Conservation (phyloP, 92 coral and sea anemone genomes). For the Bergia puertoricense region DNA sequence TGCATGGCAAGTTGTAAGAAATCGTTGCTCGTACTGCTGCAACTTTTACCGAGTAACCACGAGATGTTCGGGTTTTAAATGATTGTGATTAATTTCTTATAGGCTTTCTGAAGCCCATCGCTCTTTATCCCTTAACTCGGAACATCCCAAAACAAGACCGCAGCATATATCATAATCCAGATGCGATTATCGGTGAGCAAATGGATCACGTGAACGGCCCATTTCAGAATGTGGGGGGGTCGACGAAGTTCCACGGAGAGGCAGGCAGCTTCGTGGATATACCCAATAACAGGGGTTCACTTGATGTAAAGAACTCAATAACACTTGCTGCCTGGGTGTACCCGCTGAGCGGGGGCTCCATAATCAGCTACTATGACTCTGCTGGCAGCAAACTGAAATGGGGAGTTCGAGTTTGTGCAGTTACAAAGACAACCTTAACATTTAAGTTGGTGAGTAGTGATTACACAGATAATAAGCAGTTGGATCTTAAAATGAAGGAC, state of each 20-base stretch:
- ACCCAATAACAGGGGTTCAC: conserved; percentile 29
- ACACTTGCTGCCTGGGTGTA: conserved; percentile 31
- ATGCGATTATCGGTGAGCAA: not conserved
- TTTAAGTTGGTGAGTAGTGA: conserved; percentile 36
- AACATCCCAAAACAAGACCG: not conserved
- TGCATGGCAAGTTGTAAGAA: no score
- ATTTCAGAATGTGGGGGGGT: not conserved
- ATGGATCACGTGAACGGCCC: conserved; percentile 26
- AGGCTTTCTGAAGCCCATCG: conserved; percentile 23
- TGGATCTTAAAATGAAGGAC: not conserved
- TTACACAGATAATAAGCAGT: not conserved
- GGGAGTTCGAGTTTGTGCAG: conserved; percentile 33
- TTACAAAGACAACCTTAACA: not conserved
- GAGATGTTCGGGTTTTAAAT: no score
- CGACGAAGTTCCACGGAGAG: conserved; percentile 15
- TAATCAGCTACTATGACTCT: conserved; percentile 13
- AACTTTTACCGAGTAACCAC: no score
- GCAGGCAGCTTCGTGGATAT: conserved; percentile 12
- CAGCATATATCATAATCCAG: not conserved
- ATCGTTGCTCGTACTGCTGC: no score
- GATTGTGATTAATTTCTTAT: not conserved
- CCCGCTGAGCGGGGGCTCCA: conserved; percentile 14
- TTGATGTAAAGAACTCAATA: conserved; percentile 11
- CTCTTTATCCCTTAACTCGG: conserved; percentile 23
- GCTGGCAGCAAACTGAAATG: not conserved